Base-by-base conservation (phyloP, 2,888 invertebrate genomes). In the Acleris holmiana region DNA sequence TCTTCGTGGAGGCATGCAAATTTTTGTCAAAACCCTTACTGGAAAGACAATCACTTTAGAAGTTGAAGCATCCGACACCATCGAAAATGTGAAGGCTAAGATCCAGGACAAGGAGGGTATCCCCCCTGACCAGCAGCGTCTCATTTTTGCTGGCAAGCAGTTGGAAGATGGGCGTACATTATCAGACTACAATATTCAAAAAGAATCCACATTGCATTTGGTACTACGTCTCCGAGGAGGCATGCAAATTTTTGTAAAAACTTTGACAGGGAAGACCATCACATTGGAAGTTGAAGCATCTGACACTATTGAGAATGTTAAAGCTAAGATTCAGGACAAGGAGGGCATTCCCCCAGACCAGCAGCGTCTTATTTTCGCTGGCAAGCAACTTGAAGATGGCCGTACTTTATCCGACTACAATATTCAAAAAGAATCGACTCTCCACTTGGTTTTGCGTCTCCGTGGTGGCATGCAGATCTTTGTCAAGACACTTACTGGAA, bases 191-290 rank as follows among this genome's bases (percentile, higher is more conserved):
- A 86, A 86, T 13, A 86, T 86, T 2, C 86, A 86, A 2, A 86
- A 86, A 0, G 86, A 86, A 17, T 86, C 86, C 0, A 86, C 86
- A 0, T 80, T 86, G 0, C 86, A 86, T 8, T 35, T 86, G 4
- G 86, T 86, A 0, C 25, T 86, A 3, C 83, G 86, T 74, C 84
- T 86, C 0, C 76, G 86, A 10, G 86, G 82, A 46, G 88, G 88
- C 19, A 88, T 88, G 88, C 88, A 88, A 58, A 88, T 88, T 0
- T 88, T 88, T 25, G 88, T 89, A 0, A 86, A 86, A 15, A 86
- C 86, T 0, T 57, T 86, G 0, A 86, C 86, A 2, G 86, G 86
- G 0, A 87, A 87, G 2, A 87, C 86, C 0, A 86, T 87, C 8
- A 86, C 86, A 0, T 61, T 87, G 0, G 86, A 87, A 5, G 86